Percentiles rank a stretch among this genome's conserved stretches.
Evolutionary conservation across 2,113 vertebrate genomes (phyloP).

Genomic region (Hippocampus abdominalis): DNA sequence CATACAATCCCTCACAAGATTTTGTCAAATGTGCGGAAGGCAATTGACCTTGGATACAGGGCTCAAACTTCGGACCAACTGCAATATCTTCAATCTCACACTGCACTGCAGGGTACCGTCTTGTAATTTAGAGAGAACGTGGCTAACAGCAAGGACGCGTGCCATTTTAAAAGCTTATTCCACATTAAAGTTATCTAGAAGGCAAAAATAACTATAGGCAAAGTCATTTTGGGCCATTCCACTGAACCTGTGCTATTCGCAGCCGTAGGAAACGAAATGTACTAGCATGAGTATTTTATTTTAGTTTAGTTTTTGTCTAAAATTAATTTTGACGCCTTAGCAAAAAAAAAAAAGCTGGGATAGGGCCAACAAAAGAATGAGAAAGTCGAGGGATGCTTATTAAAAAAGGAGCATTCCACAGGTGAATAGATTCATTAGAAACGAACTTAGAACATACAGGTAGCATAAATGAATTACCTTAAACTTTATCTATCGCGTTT

Average conservation of each 20-base stretch:
- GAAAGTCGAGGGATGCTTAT: too few relatives aligned
- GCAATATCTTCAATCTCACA: neutral
- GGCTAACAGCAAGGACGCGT: conserved; percentile 40
- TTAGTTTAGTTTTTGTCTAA: too few relatives aligned
- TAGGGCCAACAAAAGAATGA: too few relatives aligned
- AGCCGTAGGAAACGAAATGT: neutral
- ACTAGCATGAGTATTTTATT: neutral
- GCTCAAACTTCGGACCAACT: neutral
- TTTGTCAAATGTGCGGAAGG: neutral
- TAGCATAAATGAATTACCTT: too few relatives aligned
- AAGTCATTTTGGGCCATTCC: conserved; percentile 32
- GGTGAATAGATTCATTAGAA: too few relatives aligned
- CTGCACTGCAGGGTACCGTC: conserved; percentile 13
- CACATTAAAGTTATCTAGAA: conserved; percentile 36
- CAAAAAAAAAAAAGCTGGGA: too few relatives aligned
- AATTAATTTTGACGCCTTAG: too few relatives aligned
- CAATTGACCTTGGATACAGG: neutral
- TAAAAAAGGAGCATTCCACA: too few relatives aligned
- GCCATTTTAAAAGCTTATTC: conserved; percentile 35
- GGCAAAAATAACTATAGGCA: conserved; percentile 46
- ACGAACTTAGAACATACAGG: too few relatives aligned
- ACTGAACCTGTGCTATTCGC: neutral
- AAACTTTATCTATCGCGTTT: too few relatives aligned
- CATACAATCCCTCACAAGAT: neutral
- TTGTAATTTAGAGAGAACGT: conserved; percentile 27